A percentile compares a stretch with the other conserved stretches of the same genome.
Evolutionary conservation across 2,113 vertebrate genomes (phyloP).

Genomic region (Rhynchopsitta pachyrhyncha): DNA sequence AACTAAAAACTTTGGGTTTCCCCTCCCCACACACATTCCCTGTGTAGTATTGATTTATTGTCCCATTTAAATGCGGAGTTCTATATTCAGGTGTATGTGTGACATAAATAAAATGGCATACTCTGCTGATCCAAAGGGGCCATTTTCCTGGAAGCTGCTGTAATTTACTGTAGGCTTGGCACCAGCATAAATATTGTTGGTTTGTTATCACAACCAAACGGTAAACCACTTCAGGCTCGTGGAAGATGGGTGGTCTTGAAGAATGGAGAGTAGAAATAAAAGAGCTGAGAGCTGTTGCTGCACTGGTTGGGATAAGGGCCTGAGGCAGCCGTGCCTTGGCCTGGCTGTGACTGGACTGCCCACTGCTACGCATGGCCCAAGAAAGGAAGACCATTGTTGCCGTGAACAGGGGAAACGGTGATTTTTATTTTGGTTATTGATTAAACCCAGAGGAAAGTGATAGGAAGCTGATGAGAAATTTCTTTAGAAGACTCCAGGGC

Average conservation of each 20-base stretch:
- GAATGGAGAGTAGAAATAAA: neutral
- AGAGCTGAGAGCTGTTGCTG: neutral
- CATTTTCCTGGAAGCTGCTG: slow-evolving; percentile 28
- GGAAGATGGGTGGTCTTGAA: slow-evolving; percentile 8
- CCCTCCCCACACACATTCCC: neutral
- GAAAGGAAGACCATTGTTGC: neutral
- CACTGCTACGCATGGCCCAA: accelerated
- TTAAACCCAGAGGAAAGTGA: neutral
- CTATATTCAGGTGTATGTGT: slow-evolving; percentile 38
- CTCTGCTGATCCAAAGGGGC: slow-evolving; percentile 32
- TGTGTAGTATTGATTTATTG: slow-evolving; percentile 55
- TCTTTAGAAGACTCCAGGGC: neutral
- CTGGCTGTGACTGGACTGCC: neutral
- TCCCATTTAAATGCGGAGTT: slow-evolving; percentile 64
- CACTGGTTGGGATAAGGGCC: neutral
- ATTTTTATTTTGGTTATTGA: neutral
- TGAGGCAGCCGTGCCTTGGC: neutral
- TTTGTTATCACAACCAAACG: slow-evolving; percentile 58
- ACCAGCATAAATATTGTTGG: slow-evolving; percentile 16
- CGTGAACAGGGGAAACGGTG: neutral
- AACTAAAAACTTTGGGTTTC: neutral
- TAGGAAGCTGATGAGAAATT: neutral
- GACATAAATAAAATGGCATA: slow-evolving; percentile 69
- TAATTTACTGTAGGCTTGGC: slow-evolving; percentile 67
- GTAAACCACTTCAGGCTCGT: slow-evolving; percentile 55